phyloP scores from a whole-genome alignment of 2,113 vertebrate species.

The Gymnogyps californianus region DNA sequence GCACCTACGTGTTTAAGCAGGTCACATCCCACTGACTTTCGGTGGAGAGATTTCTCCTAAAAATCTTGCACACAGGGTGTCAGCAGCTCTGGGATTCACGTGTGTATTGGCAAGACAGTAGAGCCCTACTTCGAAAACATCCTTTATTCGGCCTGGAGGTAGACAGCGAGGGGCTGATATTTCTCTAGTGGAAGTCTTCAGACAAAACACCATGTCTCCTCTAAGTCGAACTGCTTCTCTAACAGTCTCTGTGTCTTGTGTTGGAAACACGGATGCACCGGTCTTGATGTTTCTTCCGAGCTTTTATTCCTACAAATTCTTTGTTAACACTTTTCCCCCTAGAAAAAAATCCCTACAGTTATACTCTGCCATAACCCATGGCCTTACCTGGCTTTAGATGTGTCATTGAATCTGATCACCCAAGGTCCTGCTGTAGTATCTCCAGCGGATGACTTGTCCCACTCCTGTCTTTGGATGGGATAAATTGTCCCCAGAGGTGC shows the following conservation, averaged over 20 bases:
- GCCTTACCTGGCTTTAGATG: not conserved
- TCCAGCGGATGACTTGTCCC: not conserved
- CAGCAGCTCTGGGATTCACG: not conserved
- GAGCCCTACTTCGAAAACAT: not conserved
- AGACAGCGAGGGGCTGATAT: not conserved
- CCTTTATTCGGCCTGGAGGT: not conserved
- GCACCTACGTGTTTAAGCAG: accelerated
- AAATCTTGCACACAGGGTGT: not conserved
- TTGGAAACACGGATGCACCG: not conserved
- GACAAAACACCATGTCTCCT: not conserved
- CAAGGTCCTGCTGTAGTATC: not conserved
- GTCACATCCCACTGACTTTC: not conserved
- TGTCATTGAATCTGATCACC: not conserved
- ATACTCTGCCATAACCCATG: not conserved
- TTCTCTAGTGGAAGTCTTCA: not conserved
- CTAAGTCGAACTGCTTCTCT: not conserved
- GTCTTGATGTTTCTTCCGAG: not conserved
- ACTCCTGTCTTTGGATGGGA: not conserved
- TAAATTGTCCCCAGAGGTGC: not conserved
- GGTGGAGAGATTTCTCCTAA: not conserved
- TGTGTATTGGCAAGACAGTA: accelerated
- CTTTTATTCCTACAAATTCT: not conserved
- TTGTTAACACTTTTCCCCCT: not conserved
- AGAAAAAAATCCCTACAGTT: not conserved
- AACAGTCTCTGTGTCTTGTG: not conserved